Evolutionary conservation across 2,113 vertebrate species (phyloP), one percentile per base, ranked within the genome.

Genomic region (Urocitellus parryii): DNA sequence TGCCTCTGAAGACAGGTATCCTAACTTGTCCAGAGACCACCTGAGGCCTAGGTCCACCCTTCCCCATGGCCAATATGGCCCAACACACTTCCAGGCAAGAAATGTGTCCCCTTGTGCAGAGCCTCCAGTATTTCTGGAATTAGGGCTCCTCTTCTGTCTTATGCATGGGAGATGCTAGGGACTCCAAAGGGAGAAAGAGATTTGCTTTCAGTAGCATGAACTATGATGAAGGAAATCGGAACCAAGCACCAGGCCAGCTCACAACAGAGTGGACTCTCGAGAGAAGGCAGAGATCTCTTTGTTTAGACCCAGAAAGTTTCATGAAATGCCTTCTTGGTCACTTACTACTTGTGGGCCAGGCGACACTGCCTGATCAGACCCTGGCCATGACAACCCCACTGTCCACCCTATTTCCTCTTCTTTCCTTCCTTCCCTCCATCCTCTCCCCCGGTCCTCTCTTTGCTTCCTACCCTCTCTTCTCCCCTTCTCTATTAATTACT

Each of bases 401-500:
- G 16, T 32, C 53, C 32, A 20, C 65, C 27, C 74, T 18, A 37
- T 14, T 61, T 61, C 53, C n/a, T 25, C 68, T 32, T 48, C 63
- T 39, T 80, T 24, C 56, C 32, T 76, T 61, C 63, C 4, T 68
- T 48, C 12, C 56, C 29, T 72, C 34, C 22, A 4, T 27, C 39
- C 27, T 42, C 48, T 45, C 22, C 39, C 17, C 68, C 8, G 32
- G 37, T 13, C 8, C 32, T 18, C 34, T 32, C 16, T 51, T 68
- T 16, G 45, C 34, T 56, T 39, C 63, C 25, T 25, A 67, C 29
- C 51, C 32, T 79, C 39, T 25, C 39, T 12, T 65, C 29, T 74
- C 56, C 39, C 58, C 51, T 51, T 95, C 34, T 61, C 39, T 70
- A 25, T 81, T 92, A 78, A 96, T 96, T 88, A 92, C 63, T 70